Evolutionary conservation across 2,888 invertebrate genomes (phyloP), one percentile per base, ranked within the genome.

Genomic region (Chaetoderma sp.): DNA sequence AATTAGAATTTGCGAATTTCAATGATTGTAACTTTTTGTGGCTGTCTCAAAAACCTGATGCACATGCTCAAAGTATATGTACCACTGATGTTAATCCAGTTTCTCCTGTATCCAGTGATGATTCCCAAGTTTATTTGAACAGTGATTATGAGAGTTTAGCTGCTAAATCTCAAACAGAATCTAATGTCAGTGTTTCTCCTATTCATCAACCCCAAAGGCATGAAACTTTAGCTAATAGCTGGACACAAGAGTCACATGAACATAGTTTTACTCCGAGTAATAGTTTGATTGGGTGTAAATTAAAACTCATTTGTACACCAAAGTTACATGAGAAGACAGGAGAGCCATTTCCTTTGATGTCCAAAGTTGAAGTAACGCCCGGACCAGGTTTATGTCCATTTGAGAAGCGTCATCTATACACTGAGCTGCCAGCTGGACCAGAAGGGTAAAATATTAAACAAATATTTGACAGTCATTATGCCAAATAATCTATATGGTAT

Each of bases 361-460:
- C 93, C 32, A 89, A 89, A 66, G 88, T 52, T 74, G 78, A 83
- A 36, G 90, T 95, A 10, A 90, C 91, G 83, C 91, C 92, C 45
- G 93, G 93, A 0, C 95, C 95, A 33, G 92, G 91, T 0, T 72
- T 77, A 13, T 95, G 94, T 84, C 94, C 94, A 1, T 96, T 94
- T 89, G 93, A 95, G 86, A 89, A 83, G 0, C 89, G 96, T 45
- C 95, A 95, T 78, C 74, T 87, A 47, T 92, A 92, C 83, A 95
- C 95, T 0, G 82, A 85, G 66, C 78, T 89, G 32, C 89, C 87
- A 76, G 85, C 92, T 16, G 82, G 81, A 30, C 88, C 88, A 16
- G 88, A 89, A 75, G 90, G 90, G 93, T 93, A 84, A 79, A 73
- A 68, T 6, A n/a, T n/a, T n/a, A n/a, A n/a, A n/a, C n/a, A n/a